A percentile compares a stretch with the other conserved stretches of the same genome.
Evolutionary conservation across 2,797 vertebrate genomes (phyloP).

Genomic region (Dromococcyx pavoninus): DNA sequence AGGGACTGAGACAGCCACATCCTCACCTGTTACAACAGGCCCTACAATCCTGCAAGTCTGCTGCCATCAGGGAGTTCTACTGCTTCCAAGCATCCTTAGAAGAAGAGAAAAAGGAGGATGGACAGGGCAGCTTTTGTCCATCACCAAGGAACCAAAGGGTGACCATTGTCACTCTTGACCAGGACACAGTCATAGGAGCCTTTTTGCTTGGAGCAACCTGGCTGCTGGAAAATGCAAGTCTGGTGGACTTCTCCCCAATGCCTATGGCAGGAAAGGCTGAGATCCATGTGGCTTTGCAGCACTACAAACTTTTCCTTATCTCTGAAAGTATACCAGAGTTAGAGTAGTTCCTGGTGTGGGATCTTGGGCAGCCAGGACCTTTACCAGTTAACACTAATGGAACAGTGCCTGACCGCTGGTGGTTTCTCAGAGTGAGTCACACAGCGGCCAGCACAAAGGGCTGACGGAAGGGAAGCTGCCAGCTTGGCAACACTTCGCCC

Average conservation of each 20-base stretch:
- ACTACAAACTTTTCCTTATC: background rate
- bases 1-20: background rate
- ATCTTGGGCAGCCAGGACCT: background rate
- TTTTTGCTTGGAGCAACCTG: background rate
- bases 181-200: background rate
- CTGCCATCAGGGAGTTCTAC: background rate
- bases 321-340: background rate
- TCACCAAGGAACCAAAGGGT: background rate
- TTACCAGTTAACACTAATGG: background rate
- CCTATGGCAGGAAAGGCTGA: background rate
- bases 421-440: background rate
- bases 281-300: background rate
- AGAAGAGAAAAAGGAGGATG: background rate
- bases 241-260: accelerated
- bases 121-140: too few relatives aligned
- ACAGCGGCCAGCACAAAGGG: background rate
- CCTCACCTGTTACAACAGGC: background rate
- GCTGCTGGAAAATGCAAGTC: background rate
- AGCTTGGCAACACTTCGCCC: background rate
- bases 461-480: background rate
- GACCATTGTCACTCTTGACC: background rate
- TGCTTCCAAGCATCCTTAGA: background rate
- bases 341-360: background rate
- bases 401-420: background rate
- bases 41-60: background rate